Evolutionary conservation across 1,140 invertebrate genomes (phyloP).

Genomic region (Zaprionus davidi): DNA sequence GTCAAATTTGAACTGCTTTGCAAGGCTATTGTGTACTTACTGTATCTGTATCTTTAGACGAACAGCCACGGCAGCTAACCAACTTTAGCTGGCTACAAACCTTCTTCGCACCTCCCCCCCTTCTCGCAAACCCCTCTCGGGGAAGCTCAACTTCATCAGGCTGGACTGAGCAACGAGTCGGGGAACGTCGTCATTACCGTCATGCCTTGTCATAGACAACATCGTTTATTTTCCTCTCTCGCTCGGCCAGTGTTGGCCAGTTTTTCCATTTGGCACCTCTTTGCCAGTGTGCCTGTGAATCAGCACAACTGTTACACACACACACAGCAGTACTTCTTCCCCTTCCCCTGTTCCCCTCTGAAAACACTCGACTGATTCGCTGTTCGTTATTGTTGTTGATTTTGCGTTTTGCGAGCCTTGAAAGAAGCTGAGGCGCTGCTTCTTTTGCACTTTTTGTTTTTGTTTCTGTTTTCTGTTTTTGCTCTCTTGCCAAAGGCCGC

Average conservation of each 20-base stretch:
- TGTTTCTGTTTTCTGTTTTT: not conserved
- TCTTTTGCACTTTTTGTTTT: constrained; percentile 2
- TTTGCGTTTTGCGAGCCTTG: constrained; percentile 56
- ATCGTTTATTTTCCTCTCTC: constrained; percentile 74
- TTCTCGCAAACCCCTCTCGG: not conserved
- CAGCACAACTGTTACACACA: constrained; percentile 56
- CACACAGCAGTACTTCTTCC: constrained; percentile 11
- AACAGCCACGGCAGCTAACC: not conserved
- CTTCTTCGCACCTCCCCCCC: not conserved
- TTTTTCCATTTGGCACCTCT: constrained; percentile 76
- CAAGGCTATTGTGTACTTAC: not conserved
- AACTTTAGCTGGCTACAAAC: not conserved
- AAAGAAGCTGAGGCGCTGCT: constrained; percentile 16
- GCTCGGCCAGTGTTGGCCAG: constrained; percentile 49
- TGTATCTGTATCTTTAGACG: not conserved
- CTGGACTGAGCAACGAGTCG: not conserved
- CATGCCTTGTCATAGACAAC: constrained; percentile 82
- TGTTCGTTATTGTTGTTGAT: constrained; percentile 67
- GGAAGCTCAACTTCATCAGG: not conserved
- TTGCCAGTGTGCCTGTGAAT: constrained; percentile 51
- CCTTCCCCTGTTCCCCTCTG: not conserved
- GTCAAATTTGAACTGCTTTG: not conserved
- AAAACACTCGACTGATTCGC: constrained; percentile 74
- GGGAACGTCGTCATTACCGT: constrained; percentile 70
- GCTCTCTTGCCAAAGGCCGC: not conserved